These are phyloP conservation scores for Spatula clypeata DNA, from an alignment of 2,797 vertebrate genomes.

Conservation along the genomic window DNA sequence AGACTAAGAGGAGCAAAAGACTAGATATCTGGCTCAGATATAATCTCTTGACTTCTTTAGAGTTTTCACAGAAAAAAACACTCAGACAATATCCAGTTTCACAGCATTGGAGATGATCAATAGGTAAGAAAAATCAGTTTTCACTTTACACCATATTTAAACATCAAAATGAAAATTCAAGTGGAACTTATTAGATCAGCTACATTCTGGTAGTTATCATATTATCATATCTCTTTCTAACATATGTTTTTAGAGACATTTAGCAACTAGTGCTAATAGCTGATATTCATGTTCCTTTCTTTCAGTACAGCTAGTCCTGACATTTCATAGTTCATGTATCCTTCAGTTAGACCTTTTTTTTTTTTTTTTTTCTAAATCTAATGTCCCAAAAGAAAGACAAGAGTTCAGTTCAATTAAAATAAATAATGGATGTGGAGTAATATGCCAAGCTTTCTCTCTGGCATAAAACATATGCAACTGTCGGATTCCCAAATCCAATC, in stretches of 20 bases:
- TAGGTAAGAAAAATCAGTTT: neutral
- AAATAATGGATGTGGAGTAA: neutral
- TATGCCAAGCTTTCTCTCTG: neutral
- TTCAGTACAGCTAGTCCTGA: neutral
- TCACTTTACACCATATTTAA: neutral
- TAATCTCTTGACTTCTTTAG: neutral
- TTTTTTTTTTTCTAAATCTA: neutral
- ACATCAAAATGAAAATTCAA: neutral
- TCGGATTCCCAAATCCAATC: neutral
- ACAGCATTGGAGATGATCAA: neutral
- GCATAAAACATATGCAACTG: neutral
- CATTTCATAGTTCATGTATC: neutral
- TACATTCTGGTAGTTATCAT: neutral
- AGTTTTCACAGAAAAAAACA: neutral
- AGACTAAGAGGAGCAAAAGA: neutral
- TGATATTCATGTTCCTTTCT: neutral
- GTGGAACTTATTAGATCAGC: neutral
- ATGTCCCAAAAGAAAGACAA: neutral
- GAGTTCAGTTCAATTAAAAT: conserved; percentile 5
- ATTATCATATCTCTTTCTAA: neutral
- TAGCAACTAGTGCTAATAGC: neutral
- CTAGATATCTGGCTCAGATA: neutral
- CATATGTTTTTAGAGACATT: neutral
- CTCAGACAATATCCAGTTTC: neutral
- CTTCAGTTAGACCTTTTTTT: neutral